Evolutionary conservation across 2,113 vertebrate genomes (phyloP).

Genomic region (Rhizomys pruinosus): DNA sequence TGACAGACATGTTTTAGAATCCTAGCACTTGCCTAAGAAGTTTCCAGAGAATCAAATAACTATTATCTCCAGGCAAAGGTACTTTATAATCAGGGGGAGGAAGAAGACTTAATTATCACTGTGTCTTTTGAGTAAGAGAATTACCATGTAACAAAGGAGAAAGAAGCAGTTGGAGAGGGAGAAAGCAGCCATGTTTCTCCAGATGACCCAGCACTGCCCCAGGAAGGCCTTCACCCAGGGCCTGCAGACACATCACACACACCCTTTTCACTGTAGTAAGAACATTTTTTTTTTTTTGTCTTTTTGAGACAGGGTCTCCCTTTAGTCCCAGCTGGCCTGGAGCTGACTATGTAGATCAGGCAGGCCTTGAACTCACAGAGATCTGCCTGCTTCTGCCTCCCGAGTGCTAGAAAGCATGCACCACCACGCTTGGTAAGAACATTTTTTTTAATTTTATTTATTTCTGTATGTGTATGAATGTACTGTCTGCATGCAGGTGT

Average conservation of each 20-base stretch:
- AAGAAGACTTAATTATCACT: neutral
- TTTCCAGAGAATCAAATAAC: neutral
- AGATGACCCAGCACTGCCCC: neutral
- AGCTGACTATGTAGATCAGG: too few species aligned
- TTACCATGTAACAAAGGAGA: neutral
- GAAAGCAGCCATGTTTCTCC: neutral
- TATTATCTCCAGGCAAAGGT: constrained; percentile 27
- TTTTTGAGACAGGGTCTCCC: too few species aligned
- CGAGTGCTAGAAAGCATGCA: too few species aligned
- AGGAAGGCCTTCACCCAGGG: neutral
- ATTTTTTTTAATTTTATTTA: too few species aligned
- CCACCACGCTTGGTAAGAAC: too few species aligned
- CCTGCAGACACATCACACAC: neutral
- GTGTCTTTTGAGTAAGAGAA: neutral
- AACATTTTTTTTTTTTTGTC: too few species aligned
- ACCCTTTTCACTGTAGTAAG: constrained; percentile 7
- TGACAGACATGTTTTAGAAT: neutral
- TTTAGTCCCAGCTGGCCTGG: too few species aligned
- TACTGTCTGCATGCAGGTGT: too few species aligned
- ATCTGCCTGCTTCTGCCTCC: too few species aligned
- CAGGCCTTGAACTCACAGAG: too few species aligned
- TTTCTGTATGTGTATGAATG: too few species aligned
- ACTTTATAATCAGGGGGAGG: neutral
- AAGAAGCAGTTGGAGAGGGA: neutral
- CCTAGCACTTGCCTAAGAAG: neutral